Conservation (phyloP, 1,140 invertebrate genomes). For the Hypothenemus hampei region DNA sequence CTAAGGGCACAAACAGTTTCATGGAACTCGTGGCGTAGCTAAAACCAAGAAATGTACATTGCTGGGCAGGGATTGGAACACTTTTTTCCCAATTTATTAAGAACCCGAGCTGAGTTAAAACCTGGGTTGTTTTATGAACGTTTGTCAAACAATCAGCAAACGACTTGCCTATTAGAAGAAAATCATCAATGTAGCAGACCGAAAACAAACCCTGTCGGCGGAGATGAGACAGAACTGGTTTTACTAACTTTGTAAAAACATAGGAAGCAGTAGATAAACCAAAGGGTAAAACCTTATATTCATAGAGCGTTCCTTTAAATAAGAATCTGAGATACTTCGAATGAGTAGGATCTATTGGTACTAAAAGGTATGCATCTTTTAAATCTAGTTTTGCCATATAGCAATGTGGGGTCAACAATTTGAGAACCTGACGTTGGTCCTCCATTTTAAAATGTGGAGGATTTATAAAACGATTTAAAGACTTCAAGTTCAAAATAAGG, state of each 20-base stretch:
- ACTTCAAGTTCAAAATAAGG: slow-evolving; percentile 1
- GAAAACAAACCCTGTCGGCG: background rate
- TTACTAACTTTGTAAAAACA: slow-evolving; percentile 17
- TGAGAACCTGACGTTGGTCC: slow-evolving; percentile 2
- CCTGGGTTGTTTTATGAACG: background rate
- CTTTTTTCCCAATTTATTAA: background rate
- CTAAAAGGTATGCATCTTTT: slow-evolving; percentile 2
- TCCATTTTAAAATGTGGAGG: background rate
- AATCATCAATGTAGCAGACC: background rate
- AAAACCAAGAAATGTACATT: background rate
- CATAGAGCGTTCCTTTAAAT: slow-evolving; percentile 1
- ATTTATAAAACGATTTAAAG: background rate
- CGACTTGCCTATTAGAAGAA: background rate
- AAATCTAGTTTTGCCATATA: background rate
- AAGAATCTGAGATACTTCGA: slow-evolving; percentile 2
- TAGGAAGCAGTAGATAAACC: too few species aligned
- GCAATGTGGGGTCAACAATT: slow-evolving; percentile 21
- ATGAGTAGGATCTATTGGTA: background rate
- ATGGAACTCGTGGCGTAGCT: background rate
- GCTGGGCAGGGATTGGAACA: background rate
- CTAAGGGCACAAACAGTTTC: too few species aligned
- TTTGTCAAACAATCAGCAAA: background rate
- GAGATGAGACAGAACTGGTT: slow-evolving; percentile 6
- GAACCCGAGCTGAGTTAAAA: background rate
- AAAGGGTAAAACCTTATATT: slow-evolving; percentile 16